These are phyloP conservation scores for Tigriopus japonicus DNA, from an alignment of 1,140 invertebrate species.

Conservation along the genomic window DNA sequence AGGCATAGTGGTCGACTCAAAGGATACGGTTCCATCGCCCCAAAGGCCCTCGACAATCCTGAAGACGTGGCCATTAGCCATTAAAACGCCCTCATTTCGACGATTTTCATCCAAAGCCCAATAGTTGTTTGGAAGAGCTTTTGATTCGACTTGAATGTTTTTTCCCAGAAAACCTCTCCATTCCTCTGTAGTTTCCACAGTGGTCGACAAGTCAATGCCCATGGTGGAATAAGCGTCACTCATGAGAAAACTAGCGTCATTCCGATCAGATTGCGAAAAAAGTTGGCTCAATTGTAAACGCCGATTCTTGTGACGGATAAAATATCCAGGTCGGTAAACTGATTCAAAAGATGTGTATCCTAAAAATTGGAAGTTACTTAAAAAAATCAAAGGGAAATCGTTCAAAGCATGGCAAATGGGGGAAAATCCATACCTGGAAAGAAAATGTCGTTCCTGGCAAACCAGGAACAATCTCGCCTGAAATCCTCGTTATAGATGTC, in stretches of 20 bases:
- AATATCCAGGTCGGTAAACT: not conserved
- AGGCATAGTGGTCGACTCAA: conserved; percentile 7
- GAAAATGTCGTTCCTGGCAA: conserved; percentile 4
- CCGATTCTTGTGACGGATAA: conserved; percentile 11
- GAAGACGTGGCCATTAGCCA: not conserved
- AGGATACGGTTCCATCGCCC: conserved; percentile 10
- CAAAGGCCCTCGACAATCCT: conserved; percentile 5
- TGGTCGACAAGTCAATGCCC: not conserved
- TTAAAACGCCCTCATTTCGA: not conserved
- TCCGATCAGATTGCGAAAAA: not conserved
- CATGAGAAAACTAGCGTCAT: conserved; percentile 13
- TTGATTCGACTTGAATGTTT: conserved; percentile 6
- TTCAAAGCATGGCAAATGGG: too few species aligned
- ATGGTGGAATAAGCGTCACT: not conserved
- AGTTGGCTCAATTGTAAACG: conserved; percentile 2
- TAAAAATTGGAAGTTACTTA: too few species aligned
- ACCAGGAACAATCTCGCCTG: conserved; percentile 8
- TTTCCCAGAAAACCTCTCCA: conserved; percentile 5
- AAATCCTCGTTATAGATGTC: not conserved
- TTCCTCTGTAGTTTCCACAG: not conserved
- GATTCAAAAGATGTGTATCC: conserved; percentile 12
- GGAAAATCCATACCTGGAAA: not conserved
- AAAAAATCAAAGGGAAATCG: too few species aligned
- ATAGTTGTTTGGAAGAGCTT: conserved; percentile 4
- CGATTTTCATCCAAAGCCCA: not conserved